Percentiles rank a stretch among this genome's conserved stretches.
These are phyloP conservation scores for Protophormia terraenovae DNA, from an alignment of 2,888 invertebrate genomes.

Conservation along the genomic window DNA sequence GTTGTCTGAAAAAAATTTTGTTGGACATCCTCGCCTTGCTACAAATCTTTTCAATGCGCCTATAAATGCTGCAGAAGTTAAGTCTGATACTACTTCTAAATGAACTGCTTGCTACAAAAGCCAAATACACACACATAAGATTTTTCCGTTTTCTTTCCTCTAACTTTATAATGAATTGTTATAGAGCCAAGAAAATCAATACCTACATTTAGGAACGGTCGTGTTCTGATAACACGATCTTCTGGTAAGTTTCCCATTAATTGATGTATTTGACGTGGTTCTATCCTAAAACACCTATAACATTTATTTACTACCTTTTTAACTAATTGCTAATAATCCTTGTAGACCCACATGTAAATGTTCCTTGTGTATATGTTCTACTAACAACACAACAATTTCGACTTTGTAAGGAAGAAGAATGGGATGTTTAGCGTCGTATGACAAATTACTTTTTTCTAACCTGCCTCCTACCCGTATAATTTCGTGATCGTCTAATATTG, in stretches of 20 bases:
- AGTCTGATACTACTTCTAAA: background rate
- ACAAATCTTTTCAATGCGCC: conserved; percentile 42
- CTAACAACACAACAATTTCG: background rate
- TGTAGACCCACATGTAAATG: conserved; percentile 19
- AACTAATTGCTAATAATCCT: conserved; percentile 25
- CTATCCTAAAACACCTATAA: conserved; percentile 10
- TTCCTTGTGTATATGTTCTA: background rate
- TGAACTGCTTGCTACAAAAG: too few relatives aligned
- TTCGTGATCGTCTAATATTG: background rate
- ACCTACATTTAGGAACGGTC: too few relatives aligned
- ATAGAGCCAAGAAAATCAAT: too few relatives aligned
- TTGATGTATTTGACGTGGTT: background rate
- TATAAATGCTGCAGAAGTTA: too few relatives aligned
- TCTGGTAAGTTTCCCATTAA: too few relatives aligned
- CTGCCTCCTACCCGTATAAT: conserved; percentile 27
- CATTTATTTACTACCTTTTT: conserved; percentile 30
- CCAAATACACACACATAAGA: too few relatives aligned
- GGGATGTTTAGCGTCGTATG: background rate
- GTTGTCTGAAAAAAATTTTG: conserved; percentile 47
- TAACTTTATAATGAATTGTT: too few relatives aligned
- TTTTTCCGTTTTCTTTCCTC: too few relatives aligned
- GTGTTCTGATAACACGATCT: too few relatives aligned
- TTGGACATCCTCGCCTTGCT: conserved; percentile 13
- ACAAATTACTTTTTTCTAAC: background rate
- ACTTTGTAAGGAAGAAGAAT: background rate